These are phyloP conservation scores for Stenodera caucasica DNA, from an alignment of 2,888 invertebrate genomes.

Conservation along the genomic window DNA sequence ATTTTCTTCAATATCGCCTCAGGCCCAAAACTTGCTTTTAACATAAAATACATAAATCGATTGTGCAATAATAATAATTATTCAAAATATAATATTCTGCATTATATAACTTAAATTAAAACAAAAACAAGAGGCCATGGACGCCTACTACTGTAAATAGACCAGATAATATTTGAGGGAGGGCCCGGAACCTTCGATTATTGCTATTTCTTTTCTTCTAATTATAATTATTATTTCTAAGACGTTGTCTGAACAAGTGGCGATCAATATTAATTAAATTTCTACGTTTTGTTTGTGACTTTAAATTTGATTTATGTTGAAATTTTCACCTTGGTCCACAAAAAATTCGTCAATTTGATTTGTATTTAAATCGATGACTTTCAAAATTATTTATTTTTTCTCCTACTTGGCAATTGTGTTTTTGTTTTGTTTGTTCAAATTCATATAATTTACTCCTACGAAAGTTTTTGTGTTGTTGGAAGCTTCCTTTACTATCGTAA, in stretches of 20 bases:
- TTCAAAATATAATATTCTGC: conserved; percentile 26
- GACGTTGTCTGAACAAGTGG: conserved; percentile 23
- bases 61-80: conserved; percentile 29
- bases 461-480: background rate
- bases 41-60: conserved; percentile 21
- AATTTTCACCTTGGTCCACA: conserved; percentile 2
- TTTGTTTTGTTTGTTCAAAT: too few relatives aligned
- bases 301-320: conserved; percentile 5
- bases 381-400: background rate
- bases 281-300: conserved; percentile 5
- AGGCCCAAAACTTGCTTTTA: conserved; percentile 1
- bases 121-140: conserved; percentile 21
- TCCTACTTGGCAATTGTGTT: background rate
- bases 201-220: background rate
- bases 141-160: conserved; percentile 19
- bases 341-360: conserved; percentile 1
- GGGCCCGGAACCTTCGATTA: conserved; percentile 22
- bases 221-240: conserved; percentile 1
- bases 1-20: background rate
- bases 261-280: conserved; percentile 28
- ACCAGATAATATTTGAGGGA: conserved; percentile 19
- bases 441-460: background rate
- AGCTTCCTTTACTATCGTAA: background rate
- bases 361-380: conserved; percentile 4
- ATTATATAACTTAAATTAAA: conserved; percentile 16